phyloP scores from a whole-genome alignment of 1,140 invertebrate genomes.

The Cherax destructor region DNA sequence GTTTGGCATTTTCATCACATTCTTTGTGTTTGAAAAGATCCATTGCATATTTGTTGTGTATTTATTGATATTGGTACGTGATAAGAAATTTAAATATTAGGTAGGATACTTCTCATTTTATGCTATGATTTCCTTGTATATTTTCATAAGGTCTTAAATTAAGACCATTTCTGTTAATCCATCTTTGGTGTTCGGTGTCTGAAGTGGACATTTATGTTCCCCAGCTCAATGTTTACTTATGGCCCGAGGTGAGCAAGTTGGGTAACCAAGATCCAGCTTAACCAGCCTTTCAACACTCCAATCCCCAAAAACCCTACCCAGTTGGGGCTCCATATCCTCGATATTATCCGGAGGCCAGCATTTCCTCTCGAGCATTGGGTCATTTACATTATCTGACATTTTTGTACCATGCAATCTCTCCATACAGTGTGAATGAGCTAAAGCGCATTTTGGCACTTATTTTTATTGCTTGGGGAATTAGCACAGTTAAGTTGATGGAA shows the following conservation, averaged over 20 bases:
- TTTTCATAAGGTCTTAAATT: conserved; percentile 48
- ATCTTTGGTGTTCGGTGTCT: conserved; percentile 50
- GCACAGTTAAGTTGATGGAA: conserved; percentile 14
- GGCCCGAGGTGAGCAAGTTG: conserved; percentile 9
- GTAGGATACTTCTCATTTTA: conserved; percentile 53
- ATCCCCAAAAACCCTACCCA: background rate
- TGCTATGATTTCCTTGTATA: conserved; percentile 32
- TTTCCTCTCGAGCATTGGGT: conserved; percentile 16
- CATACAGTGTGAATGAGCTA: conserved; percentile 38
- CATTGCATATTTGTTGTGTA: conserved; percentile 64
- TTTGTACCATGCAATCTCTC: conserved; percentile 30
- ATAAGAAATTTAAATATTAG: conserved; percentile 61
- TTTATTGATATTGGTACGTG: conserved; percentile 62
- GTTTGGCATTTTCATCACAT: conserved; percentile 33
- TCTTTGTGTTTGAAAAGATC: conserved; percentile 43
- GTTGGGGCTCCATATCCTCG: background rate
- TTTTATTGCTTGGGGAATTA: conserved; percentile 34
- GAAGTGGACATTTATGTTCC: conserved; percentile 23
- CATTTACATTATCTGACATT: conserved; percentile 7
- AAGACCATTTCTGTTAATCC: conserved; percentile 38
- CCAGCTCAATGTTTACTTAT: conserved; percentile 29
- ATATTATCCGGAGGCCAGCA: conserved; percentile 30
- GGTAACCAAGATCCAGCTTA: conserved; percentile 13
- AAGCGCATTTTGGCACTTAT: conserved; percentile 47
- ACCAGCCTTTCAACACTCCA: conserved; percentile 4